Base-by-base conservation (phyloP, 2,888 invertebrate species). In the Isoperla grammatica region DNA sequence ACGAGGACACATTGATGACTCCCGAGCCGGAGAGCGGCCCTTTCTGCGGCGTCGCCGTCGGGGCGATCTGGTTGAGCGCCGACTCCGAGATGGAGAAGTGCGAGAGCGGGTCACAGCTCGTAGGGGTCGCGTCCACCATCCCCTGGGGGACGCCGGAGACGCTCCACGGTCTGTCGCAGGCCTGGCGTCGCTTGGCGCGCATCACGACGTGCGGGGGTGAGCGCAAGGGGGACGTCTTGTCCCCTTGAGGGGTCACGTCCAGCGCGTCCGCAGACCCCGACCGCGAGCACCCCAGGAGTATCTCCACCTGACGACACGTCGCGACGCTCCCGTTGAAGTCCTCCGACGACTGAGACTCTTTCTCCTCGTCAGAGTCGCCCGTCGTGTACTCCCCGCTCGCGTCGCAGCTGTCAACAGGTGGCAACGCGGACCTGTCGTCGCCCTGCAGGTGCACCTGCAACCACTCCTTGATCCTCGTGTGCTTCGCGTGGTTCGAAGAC, bases 371-470 rank as follows among this genome's bases (percentile, higher is more conserved):
- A 53, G 83, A 83, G 70, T 87, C 87, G 55, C 79, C 80, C 6
- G 87, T 87, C 45, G 92, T 92, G 66, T 90, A 91, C 75, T 93
- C 93, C 12, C 91, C 90, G 61, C 92, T 93, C 0, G 93, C 93
- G 72, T 93, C 93, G 73, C 91, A 92, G 74, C 86, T 88, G 72
- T 88, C 87, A 59, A 83, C 79, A 50, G 83, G 81, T 78, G 83
- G 75, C n/a, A 59, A 15, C 29, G 29, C 8, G 29, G 29, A 29
- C 2, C 19, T 15, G 37, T 39, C 53, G 65, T 46, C 70, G 66
- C 50, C 67, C 64, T 29, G 71, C 69, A 54, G 54, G 61, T 81
- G 78, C 70, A 83, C 79, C 68, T 82, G 83, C 62, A 86, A 71
- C 87, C 87, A 87, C 71, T 85, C 84, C 69, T 85, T 85, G 63